Evolutionary conservation across 1,140 invertebrate genomes (phyloP).

Genomic region (Hyphantria cunea): DNA sequence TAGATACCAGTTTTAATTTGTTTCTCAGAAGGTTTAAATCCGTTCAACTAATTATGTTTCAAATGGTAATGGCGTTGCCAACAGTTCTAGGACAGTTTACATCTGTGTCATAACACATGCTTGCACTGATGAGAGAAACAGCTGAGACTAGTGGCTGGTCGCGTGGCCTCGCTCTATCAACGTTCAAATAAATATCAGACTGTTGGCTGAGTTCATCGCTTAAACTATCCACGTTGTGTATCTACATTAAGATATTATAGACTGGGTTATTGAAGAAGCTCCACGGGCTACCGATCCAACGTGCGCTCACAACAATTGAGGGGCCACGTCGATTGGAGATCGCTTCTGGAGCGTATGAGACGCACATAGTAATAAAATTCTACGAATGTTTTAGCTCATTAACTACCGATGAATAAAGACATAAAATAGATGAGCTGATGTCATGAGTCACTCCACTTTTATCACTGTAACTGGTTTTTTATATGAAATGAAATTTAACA

Average conservation of each 20-base stretch:
- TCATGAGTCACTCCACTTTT: no score
- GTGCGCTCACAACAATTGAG: conserved; percentile 58
- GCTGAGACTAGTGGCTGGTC: conserved; percentile 60
- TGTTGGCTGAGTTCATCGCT: conserved; percentile 53
- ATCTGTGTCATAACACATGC: conserved; percentile 45
- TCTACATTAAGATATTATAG: conserved; percentile 31
- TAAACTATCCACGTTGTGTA: conserved; percentile 38
- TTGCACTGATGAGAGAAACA: conserved; percentile 59
- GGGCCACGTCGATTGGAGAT: conserved; percentile 53
- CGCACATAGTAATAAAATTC: conserved; percentile 52
- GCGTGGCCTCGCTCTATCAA: conserved; percentile 34
- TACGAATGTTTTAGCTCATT: conserved; percentile 37
- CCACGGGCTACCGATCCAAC: conserved; percentile 39
- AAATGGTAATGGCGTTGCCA: conserved; percentile 48
- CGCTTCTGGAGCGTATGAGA: conserved; percentile 47
- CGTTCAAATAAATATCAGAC: conserved; percentile 35
- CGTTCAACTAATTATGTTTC: conserved; percentile 18
- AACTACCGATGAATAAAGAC: conserved; percentile 22
- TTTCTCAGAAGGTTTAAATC: no score
- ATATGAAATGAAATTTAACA: no score
- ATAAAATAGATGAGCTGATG: neutral
- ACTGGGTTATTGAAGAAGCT: conserved; percentile 48
- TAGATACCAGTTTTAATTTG: no score
- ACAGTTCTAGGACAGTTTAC: conserved; percentile 32
- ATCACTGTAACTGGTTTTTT: no score